Conservation (phyloP, 2,888 invertebrate species). For the Megaustenia siamemsis region DNA sequence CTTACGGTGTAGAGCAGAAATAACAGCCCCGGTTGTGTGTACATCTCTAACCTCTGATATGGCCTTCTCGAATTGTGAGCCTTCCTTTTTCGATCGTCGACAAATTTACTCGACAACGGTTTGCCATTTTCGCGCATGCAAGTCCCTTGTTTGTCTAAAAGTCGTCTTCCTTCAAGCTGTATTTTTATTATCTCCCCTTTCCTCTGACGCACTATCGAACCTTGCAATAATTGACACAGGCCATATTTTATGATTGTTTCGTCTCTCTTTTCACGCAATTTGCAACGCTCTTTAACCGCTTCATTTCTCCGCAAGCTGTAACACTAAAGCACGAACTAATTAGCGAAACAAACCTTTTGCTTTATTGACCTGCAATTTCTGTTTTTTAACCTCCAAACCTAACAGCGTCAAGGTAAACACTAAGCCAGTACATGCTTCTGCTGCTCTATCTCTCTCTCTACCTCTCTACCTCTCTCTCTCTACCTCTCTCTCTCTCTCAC, state of each 20-base stretch:
- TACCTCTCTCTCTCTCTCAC: no score
- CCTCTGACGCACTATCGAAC: slow-evolving; percentile 19
- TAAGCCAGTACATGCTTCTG: no score
- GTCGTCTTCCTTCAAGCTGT: slow-evolving; percentile 1
- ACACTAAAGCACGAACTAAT: slow-evolving; percentile 16
- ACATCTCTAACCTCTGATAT: slow-evolving; percentile 37
- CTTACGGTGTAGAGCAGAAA: slow-evolving; percentile 45
- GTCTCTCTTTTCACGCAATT: slow-evolving; percentile 14
- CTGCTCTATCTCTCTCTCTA: no score
- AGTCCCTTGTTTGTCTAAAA: slow-evolving; percentile 44
- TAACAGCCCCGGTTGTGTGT: slow-evolving; percentile 42
- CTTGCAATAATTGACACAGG: slow-evolving; percentile 9
- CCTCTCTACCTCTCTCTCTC: no score
- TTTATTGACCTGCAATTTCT: background rate
- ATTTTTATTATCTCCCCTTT: slow-evolving; percentile 39
- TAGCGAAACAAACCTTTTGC: slow-evolving; percentile 23
- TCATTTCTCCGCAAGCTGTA: background rate
- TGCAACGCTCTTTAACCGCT: slow-evolving; percentile 13
- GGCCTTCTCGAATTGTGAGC: slow-evolving; percentile 36
- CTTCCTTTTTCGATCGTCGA: slow-evolving; percentile 38
- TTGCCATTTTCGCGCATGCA: slow-evolving; percentile 46
- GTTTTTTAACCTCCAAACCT: no score
- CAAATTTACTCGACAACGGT: slow-evolving; percentile 43
- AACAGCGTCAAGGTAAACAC: background rate
- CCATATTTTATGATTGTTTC: slow-evolving; percentile 23